A percentile compares a stretch with the other conserved stretches of the same genome.
Evolutionary conservation across 2,888 invertebrate genomes (phyloP).

Genomic region (Tupiocoris notatus): DNA sequence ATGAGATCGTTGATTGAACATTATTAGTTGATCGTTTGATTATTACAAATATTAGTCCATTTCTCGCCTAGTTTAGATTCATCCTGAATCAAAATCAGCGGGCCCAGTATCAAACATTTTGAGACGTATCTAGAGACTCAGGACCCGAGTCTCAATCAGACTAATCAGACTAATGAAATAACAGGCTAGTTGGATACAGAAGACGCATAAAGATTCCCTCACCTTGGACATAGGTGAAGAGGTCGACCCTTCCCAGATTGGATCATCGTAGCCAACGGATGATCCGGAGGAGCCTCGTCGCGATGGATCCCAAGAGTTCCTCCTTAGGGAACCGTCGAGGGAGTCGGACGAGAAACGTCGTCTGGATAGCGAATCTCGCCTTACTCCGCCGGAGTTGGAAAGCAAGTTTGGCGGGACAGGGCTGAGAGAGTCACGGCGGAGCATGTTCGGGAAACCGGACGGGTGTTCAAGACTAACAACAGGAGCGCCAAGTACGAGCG

Average conservation of each 20-base stretch:
- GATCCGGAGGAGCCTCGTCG: conserved; percentile 65
- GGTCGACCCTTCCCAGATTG: conserved; percentile 60
- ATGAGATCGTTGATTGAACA: too few relatives aligned
- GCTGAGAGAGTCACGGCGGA: conserved; percentile 62
- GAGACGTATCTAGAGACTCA: too few relatives aligned
- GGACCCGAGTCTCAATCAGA: too few relatives aligned
- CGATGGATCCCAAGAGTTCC: conserved; percentile 68
- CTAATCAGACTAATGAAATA: too few relatives aligned
- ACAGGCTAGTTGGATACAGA: too few relatives aligned
- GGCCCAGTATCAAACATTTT: too few relatives aligned
- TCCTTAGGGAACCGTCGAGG: conserved; percentile 61
- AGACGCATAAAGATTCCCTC: too few relatives aligned
- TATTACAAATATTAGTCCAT: too few relatives aligned
- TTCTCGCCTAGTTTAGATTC: too few relatives aligned
- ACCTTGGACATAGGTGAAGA: background rate
- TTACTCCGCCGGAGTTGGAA: conserved; percentile 11
- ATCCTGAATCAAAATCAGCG: too few relatives aligned
- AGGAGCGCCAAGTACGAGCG: conserved; percentile 52
- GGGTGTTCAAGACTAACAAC: conserved; percentile 60
- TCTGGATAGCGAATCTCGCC: conserved; percentile 56
- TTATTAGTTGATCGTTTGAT: too few relatives aligned
- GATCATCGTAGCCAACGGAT: conserved; percentile 60
- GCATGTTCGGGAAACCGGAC: conserved; percentile 67
- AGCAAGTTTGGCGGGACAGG: conserved; percentile 56
- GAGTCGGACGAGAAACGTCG: conserved; percentile 68